These are phyloP conservation scores for Pogonocherus hispidulus DNA, from an alignment of 2,888 invertebrate species.

Conservation along the genomic window DNA sequence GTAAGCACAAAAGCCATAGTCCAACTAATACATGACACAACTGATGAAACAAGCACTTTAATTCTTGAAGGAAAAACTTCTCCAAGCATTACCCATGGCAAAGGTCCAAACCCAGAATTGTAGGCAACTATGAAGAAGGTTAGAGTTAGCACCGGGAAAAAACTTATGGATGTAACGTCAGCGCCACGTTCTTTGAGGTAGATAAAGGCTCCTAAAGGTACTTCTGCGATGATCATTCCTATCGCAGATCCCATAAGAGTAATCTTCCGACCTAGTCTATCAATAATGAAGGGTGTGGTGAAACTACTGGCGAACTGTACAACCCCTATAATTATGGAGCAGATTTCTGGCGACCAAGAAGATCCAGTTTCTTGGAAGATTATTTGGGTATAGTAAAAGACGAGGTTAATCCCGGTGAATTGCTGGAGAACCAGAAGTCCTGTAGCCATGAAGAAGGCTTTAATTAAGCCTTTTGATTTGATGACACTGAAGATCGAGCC, in stretches of 20 bases:
- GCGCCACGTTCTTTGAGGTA: constrained; percentile 23
- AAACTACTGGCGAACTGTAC: constrained; percentile 81
- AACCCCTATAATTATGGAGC: constrained; percentile 82
- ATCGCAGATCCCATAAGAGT: constrained; percentile 79
- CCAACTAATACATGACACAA: constrained; percentile 35
- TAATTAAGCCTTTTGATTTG: constrained; percentile 78
- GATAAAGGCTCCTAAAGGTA: constrained; percentile 80
- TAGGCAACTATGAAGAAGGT: constrained; percentile 80
- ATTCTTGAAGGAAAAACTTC: constrained; percentile 85
- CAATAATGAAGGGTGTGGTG: constrained; percentile 81
- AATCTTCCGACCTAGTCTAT: constrained; percentile 79
- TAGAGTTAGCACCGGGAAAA: constrained; percentile 79
- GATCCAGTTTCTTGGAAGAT: constrained; percentile 72
- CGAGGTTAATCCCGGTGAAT: constrained; percentile 78
- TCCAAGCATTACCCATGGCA: constrained; percentile 86
- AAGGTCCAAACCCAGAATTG: constrained; percentile 78
- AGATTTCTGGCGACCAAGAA: constrained; percentile 71
- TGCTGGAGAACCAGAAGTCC: constrained; percentile 59
- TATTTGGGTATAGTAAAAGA: constrained; percentile 80
- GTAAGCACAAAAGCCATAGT: constrained; percentile 42
- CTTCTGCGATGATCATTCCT: constrained; percentile 75
- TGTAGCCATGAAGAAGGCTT: constrained; percentile 80
- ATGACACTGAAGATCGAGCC: constrained; percentile 57
- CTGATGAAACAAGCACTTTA: constrained; percentile 74
- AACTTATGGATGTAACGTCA: constrained; percentile 68